Evolutionary conservation across 2,888 invertebrate species (phyloP).

Genomic region (Morpho helenor): DNA sequence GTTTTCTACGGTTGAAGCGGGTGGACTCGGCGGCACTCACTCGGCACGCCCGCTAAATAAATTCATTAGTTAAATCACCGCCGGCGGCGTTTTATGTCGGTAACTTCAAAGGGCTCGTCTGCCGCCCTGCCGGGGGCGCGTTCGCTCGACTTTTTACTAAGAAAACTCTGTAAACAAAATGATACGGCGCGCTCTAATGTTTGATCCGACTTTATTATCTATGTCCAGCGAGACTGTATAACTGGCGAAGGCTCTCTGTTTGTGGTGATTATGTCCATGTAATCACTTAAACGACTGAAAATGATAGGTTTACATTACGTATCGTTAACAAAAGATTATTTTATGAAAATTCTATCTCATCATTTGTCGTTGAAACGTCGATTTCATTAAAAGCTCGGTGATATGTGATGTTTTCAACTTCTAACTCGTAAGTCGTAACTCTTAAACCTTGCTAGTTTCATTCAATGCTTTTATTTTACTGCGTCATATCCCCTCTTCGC

Average conservation of each 20-base stretch:
- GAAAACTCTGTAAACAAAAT: conserved; percentile 79
- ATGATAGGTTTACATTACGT: conserved; percentile 36
- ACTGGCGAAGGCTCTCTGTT: conserved; percentile 61
- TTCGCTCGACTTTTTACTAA: conserved; percentile 73
- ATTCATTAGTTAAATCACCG: conserved; percentile 80
- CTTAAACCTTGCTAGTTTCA: conserved; percentile 42
- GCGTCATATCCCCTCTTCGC: conserved; percentile 49
- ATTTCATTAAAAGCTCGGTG: conserved; percentile 13
- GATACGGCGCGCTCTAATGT: conserved; percentile 74
- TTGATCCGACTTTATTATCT: conserved; percentile 77
- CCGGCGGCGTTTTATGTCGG: conserved; percentile 79
- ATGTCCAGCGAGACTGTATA: conserved; percentile 67
- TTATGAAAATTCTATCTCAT: conserved; percentile 22
- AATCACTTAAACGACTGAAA: conserved; percentile 39
- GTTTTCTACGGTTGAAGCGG: conserved; percentile 26
- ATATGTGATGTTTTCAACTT: conserved; percentile 14
- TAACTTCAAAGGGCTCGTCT: conserved; percentile 69
- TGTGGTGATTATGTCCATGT: conserved; percentile 57
- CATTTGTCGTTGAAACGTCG: not conserved
- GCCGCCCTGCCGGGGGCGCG: conserved; percentile 68
- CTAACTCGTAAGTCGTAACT: conserved; percentile 20
- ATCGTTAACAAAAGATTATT: too few relatives aligned
- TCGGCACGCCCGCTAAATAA: conserved; percentile 76
- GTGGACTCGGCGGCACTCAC: conserved; percentile 37
- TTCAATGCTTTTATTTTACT: conserved; percentile 73